Evolutionary conservation across 2,113 vertebrate genomes (phyloP), one percentile per base, ranked within the genome.

Genomic region (Zapus hudsonius): DNA sequence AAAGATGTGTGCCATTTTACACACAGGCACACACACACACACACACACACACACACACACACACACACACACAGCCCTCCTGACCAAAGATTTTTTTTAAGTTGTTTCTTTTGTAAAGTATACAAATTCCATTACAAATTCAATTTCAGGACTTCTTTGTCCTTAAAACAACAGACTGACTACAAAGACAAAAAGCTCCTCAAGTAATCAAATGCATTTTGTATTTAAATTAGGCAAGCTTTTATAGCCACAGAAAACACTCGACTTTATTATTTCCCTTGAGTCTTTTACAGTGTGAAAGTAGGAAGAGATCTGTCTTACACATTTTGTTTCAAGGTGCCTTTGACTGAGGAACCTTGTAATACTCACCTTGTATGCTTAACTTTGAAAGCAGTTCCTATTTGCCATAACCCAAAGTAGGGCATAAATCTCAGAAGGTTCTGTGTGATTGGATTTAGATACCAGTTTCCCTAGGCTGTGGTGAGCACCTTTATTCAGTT

Each of bases 301-400:
- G 16, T 36, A 25, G 23, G 63, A 79, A 61, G 0, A 31, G 47
- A 79, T 63, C 1, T 10, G 3, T 67, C 20, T 20, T n/a, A 13
- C 25, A 38, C 15, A 70, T 12, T 33, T 27, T 61, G 40, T 40
- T 90, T 13, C 38, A 72, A 66, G 12, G 0, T 5, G 73, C 36
- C 15, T 93, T 19, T 10, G 96, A n/a, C 19, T 13, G 19, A 17
- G 47, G 85, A 93, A 86, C 4, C 44, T 69, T 40, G 83, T 15
- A 5, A 40, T 55, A 64, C 69, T 69, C 63, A 95, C 91, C 55
- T 85, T 95, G 80, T 75, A 59, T 93, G 94, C 63, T 1, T 93
- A 22, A 87, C 33, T 84, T 88, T 36, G 6, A 94, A 96, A 75
- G 31, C 13, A 47, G 38, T 29, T 80, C 11, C 31, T 20, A 31